Percentiles rank a stretch among this genome's conserved stretches.
Conservation (phyloP, 2,888 invertebrate genomes). For the Rambutsinella grinnellia region DNA sequence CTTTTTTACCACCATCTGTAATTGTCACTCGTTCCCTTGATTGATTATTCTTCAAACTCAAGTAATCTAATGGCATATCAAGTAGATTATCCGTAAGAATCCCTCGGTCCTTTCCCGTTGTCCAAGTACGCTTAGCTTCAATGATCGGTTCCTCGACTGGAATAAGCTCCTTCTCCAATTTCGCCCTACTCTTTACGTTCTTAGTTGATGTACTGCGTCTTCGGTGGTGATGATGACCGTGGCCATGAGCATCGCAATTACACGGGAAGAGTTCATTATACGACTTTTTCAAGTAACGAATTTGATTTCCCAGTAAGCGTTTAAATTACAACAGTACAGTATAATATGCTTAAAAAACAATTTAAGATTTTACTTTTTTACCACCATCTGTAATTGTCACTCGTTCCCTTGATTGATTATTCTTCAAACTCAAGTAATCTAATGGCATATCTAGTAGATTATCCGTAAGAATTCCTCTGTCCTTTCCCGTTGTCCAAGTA, state of each 20-base stretch:
- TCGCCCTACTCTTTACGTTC: neutral
- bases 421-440: too few species aligned
- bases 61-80: neutral
- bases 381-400: too few species aligned
- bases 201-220: neutral
- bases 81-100: neutral
- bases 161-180: neutral
- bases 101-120: conserved; percentile 18
- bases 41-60: too few species aligned
- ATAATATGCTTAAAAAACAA: too few species aligned
- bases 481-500: conserved; percentile 23
- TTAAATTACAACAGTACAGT: too few species aligned
- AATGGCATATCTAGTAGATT: neutral
- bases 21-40: too few species aligned
- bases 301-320: conserved; percentile 56
- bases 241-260: too few species aligned
- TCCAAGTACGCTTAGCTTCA: conserved; percentile 13
- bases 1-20: too few species aligned
- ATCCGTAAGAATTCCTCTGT: too few species aligned
- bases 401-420: neutral
- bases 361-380: too few species aligned
- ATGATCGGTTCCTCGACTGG: conserved; percentile 12
- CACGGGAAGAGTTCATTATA: conserved; percentile 61
- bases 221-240: conserved; percentile 12
- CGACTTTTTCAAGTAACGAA: conserved; percentile 57